Evolutionary conservation across 2,888 invertebrate genomes (phyloP).

Genomic region (Prenolepis imparis): DNA sequence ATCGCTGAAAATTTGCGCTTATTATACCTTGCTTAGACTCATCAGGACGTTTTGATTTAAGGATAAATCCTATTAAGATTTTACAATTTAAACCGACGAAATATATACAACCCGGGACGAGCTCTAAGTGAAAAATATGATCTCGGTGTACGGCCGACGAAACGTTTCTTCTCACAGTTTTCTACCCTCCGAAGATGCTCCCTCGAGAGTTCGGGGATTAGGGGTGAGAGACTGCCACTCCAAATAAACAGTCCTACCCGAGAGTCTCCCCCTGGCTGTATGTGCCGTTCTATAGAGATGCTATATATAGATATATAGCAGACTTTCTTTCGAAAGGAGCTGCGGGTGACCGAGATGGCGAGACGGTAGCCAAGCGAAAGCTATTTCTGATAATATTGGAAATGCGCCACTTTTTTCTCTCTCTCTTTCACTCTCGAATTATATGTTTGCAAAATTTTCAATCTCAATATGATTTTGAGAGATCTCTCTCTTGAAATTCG

Average conservation of each 20-base stretch:
- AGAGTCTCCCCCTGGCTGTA: constrained; percentile 69
- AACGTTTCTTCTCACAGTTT: constrained; percentile 77
- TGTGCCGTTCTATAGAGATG: constrained; percentile 50
- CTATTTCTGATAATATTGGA: constrained; percentile 3
- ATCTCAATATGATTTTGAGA: constrained; percentile 1
- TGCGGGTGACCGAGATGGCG: constrained; percentile 12
- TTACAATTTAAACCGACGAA: constrained; percentile 12
- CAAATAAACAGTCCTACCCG: constrained; percentile 84
- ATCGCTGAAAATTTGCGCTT: neutral
- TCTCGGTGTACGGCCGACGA: constrained; percentile 28
- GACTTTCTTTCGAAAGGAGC: constrained; percentile 30
- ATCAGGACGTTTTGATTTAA: constrained; percentile 30
- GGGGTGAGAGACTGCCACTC: constrained; percentile 83
- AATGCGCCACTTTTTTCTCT: neutral
- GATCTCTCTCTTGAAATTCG: neutral
- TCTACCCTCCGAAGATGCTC: constrained; percentile 78
- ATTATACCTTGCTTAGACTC: neutral
- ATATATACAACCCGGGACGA: constrained; percentile 34
- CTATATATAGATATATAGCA: constrained; percentile 37
- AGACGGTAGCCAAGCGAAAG: neutral
- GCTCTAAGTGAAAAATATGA: constrained; percentile 70
- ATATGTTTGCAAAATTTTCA: neutral
- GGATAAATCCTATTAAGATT: constrained; percentile 11
- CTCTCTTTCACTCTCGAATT: neutral
- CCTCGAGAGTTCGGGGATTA: constrained; percentile 83